Evolutionary conservation across 35 echinoderm and acorn worm genomes (phyloP), one percentile per base, ranked within the genome.

Genomic region (Diadema setosum): DNA sequence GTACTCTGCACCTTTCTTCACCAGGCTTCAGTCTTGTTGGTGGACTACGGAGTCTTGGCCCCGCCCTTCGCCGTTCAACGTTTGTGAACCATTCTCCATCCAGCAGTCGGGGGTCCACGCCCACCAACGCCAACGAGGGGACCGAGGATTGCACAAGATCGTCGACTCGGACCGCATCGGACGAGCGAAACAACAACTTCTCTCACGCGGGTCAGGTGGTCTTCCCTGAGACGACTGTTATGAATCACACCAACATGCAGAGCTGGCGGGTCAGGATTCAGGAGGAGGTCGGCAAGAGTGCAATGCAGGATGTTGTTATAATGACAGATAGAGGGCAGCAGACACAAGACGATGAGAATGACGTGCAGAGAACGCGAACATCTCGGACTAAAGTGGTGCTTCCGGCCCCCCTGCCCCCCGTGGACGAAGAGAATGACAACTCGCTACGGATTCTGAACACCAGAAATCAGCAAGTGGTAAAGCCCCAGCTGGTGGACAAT

Each of bases 21-120:
- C n/a, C 81, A 90, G 88, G 88, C 20, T 90, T 90, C 81, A 90
- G 80, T 81, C 57, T 84, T 4, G 39, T 46, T 56, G 88, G 88
- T 48, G 88, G 88, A 17, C 50, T 90, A 0, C 21, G 88, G 74
- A 73, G 88, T 31, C 33, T 90, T 4, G 80, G 80, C 24, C 46
- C 80, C 58, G 81, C 81, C 27, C 45, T 90, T 14, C 80, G 78
- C 15, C 32, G 61, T 5, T 48, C 45, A 59, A n/a, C 49, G 12
- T 33, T 26, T 12, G 37, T 33, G 63, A 33, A 26, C 37, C 4
- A 3, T 34, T 67, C 63, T 29, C 56, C 82, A 11, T 14, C 44
- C 16, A 84, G 1, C 49, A 60, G 46, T 40, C 18, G 56, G 21
- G 49, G 37, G 5, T 34, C 26, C 40, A 31, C 80, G 9, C 80